phyloP scores from a whole-genome alignment of 2,888 invertebrate species.

The Dynastes maya region DNA sequence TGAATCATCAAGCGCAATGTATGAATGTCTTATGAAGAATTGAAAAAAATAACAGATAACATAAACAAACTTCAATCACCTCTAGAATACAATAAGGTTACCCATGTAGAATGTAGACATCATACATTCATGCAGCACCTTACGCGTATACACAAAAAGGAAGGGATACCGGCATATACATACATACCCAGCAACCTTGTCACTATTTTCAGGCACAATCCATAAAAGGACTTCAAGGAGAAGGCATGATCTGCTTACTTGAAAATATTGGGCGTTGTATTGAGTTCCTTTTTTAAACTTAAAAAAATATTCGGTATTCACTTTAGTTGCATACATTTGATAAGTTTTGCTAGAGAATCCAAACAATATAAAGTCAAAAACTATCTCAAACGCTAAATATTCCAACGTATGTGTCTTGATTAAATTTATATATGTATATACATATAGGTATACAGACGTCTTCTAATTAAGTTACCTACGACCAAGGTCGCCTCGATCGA shows the following conservation, averaged over 20 bases:
- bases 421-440: background rate
- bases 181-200: conserved; percentile 26
- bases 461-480: conserved; percentile 26
- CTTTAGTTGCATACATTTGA: too few species aligned
- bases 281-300: background rate
- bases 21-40: too few species aligned
- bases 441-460: background rate
- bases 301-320: background rate
- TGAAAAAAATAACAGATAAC: too few species aligned
- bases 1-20: too few species aligned
- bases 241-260: conserved; percentile 35
- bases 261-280: conserved; percentile 6
- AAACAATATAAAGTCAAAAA: too few species aligned
- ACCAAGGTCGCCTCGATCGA: conserved; percentile 12
- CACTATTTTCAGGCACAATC: conserved; percentile 28
- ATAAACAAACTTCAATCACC: background rate
- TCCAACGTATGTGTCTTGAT: too few species aligned
- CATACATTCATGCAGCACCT: too few species aligned
- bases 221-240: conserved; percentile 42
- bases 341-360: too few species aligned
- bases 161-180: background rate
- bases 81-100: background rate
- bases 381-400: too few species aligned
- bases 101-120: too few species aligned
- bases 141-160: too few species aligned